phyloP scores from a whole-genome alignment of 2,797 vertebrate species.

The Gambusia yucatana region DNA sequence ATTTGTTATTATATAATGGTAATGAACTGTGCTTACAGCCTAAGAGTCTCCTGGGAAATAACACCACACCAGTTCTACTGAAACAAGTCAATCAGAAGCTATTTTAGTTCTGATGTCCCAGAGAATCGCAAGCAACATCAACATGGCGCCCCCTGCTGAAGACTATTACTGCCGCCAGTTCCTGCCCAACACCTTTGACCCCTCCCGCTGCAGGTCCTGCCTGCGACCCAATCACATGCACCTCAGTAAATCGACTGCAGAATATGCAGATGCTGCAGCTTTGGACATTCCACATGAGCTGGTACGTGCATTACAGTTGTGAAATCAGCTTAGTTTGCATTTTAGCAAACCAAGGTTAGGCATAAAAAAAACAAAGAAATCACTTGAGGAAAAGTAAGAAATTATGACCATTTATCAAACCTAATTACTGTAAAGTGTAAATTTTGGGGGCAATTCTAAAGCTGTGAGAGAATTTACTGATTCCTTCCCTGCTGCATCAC shows the following conservation, averaged over 20 bases:
- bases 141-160: slow-evolving; percentile 56
- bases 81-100: slow-evolving; percentile 34
- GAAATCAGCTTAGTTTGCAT: background rate
- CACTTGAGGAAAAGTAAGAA: background rate
- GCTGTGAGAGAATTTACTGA: background rate
- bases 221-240: slow-evolving; percentile 73
- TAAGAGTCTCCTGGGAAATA: slow-evolving; percentile 61
- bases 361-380: background rate
- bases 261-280: slow-evolving; percentile 14
- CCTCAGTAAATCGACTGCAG: slow-evolving; percentile 10
- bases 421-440: background rate
- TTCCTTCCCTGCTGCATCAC: background rate
- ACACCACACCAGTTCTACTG: slow-evolving; percentile 11
- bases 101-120: slow-evolving; percentile 9
- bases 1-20: slow-evolving; percentile 43
- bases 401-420: background rate
- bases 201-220: slow-evolving; percentile 68
- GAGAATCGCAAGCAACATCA: slow-evolving; percentile 7
- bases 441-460: background rate
- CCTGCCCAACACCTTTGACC: slow-evolving; percentile 74
- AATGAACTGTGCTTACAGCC: slow-evolving; percentile 28
- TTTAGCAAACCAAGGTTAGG: background rate
- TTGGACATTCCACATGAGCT: slow-evolving; percentile 15
- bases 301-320: slow-evolving; percentile 30
- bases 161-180: slow-evolving; percentile 68